A percentile compares a stretch with the other conserved stretches of the same genome.
Conservation (phyloP, 2,113 vertebrate genomes). For the Ploceus nigricollis region DNA sequence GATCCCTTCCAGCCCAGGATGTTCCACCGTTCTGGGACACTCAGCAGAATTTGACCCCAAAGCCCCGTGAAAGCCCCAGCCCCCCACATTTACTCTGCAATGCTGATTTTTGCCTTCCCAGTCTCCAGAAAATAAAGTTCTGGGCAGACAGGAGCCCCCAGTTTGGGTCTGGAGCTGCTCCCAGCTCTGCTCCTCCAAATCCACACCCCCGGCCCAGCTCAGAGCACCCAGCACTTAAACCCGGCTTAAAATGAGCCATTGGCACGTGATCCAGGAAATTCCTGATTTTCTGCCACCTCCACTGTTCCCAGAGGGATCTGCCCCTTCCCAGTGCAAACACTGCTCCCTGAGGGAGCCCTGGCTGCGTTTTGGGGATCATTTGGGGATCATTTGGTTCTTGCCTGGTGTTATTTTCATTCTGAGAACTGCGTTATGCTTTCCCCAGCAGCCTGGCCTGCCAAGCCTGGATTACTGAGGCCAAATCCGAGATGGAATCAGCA, state of each 20-base stretch:
- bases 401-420: not conserved
- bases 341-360: not conserved
- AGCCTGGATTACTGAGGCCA: not conserved
- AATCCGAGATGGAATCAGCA: not conserved
- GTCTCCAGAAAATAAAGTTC: not conserved
- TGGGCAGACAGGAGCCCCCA: not conserved
- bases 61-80: not conserved
- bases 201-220: not conserved
- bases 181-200: not conserved
- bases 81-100: fast-evolving
- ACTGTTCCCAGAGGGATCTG: not conserved
- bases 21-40: fast-evolving
- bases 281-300: not conserved
- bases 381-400: too few species aligned
- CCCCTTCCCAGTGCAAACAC: not conserved
- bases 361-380: not conserved
- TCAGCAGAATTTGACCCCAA: not conserved
- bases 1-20: not conserved
- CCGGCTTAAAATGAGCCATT: not conserved
- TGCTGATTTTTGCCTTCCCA: not conserved
- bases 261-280: not conserved
- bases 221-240: not conserved
- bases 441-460: not conserved
- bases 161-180: not conserved
- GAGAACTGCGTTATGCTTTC: not conserved